Evolutionary conservation across 2,113 vertebrate species (phyloP).

Genomic region (Cervus canadensis): DNA sequence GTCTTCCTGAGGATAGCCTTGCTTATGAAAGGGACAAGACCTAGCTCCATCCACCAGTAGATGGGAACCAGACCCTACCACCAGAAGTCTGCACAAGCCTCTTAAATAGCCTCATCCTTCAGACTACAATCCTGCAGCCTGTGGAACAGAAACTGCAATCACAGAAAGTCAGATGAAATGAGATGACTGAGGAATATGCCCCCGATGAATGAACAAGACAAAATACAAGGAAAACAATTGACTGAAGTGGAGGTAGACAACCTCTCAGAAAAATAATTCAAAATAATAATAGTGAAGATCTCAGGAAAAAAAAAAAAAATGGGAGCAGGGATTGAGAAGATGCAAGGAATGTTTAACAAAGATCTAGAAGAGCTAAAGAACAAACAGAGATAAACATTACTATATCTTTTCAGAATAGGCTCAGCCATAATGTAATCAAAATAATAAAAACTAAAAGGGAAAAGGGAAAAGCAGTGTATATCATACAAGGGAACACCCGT

Average conservation of each 20-base stretch:
- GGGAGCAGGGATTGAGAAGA: background rate
- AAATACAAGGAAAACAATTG: background rate
- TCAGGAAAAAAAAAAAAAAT: background rate
- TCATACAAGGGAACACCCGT: background rate
- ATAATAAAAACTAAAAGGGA: background rate
- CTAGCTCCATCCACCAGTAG: background rate
- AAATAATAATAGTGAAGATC: background rate
- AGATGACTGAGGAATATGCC: background rate
- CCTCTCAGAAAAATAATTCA: background rate
- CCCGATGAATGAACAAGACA: background rate
- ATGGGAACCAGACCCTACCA: background rate
- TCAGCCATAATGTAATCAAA: background rate
- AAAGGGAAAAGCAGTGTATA: background rate
- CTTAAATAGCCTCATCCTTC: background rate
- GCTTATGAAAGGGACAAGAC: background rate
- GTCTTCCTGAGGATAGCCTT: background rate
- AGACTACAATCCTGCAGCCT: background rate
- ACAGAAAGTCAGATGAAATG: background rate
- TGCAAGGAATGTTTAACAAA: background rate
- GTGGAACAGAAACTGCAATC: background rate
- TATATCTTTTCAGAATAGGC: background rate
- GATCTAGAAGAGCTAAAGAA: background rate
- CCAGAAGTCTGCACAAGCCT: background rate
- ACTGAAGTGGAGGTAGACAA: background rate
- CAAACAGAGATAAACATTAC: background rate